These are phyloP conservation scores for Macropus fuliginosus DNA, from an alignment of 2,797 vertebrate species.

Conservation along the genomic window DNA sequence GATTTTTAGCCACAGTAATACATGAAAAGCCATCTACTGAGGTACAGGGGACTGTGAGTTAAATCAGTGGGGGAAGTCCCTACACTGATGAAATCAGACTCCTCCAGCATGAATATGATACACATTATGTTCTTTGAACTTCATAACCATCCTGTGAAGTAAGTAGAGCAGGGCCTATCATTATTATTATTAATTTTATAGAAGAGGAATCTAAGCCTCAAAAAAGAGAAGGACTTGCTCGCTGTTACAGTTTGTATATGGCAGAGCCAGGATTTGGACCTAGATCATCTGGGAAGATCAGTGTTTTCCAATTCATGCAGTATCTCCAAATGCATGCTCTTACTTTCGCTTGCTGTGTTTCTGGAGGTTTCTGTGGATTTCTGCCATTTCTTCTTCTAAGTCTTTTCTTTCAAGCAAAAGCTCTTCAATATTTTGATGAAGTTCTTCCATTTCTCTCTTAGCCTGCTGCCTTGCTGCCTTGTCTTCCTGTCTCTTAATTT, in stretches of 20 bases:
- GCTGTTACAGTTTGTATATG: neutral
- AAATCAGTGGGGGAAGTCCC: neutral
- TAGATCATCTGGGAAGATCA: neutral
- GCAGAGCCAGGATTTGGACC: neutral
- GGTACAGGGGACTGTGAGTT: neutral
- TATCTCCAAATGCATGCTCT: conserved; percentile 27
- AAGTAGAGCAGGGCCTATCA: neutral
- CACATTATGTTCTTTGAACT: neutral
- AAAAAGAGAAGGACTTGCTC: neutral
- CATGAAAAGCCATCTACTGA: neutral
- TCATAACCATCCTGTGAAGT: neutral
- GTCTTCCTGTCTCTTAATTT: conserved; percentile 77
- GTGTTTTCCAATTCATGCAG: neutral
- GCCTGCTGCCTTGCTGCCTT: conserved; percentile 61
- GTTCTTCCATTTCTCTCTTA: conserved; percentile 75
- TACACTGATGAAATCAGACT: neutral
- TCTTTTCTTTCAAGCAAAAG: conserved; percentile 83
- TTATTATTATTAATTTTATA: neutral
- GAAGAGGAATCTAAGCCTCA: neutral
- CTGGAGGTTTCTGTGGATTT: conserved; percentile 80
- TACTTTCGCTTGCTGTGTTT: conserved; percentile 83
- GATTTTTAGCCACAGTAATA: neutral
- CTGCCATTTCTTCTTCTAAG: conserved; percentile 84
- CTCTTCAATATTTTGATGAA: conserved; percentile 78
- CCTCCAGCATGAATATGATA: neutral